A percentile compares a stretch with the other conserved stretches of the same genome.
Evolutionary conservation across 2,888 invertebrate genomes (phyloP).

Genomic region (Papilio protenor): DNA sequence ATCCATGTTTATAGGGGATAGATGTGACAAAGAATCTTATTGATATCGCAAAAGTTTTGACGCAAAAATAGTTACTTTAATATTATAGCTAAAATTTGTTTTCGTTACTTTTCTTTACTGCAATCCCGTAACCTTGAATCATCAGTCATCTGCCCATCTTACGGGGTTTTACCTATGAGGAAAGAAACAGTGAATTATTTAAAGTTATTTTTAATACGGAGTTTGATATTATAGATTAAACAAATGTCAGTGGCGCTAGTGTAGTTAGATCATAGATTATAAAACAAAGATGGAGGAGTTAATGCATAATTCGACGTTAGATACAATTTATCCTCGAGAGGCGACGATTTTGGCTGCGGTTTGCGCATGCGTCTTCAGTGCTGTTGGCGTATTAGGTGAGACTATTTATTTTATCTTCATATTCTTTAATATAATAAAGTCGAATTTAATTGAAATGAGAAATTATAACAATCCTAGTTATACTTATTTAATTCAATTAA

Average conservation of each 20-base stretch:
- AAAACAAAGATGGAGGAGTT: constrained; percentile 59
- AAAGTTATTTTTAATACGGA: no score
- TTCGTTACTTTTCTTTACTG: no score
- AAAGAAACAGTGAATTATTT: no score
- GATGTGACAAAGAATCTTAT: neutral
- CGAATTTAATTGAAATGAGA: no score
- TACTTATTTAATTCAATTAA: neutral
- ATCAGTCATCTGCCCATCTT: no score
- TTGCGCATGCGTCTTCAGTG: constrained; percentile 91
- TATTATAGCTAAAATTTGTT: no score
- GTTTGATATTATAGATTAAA: no score
- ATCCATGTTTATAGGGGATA: neutral
- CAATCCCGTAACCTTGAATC: no score
- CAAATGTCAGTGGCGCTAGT: constrained; percentile 13
- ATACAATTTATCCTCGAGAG: constrained; percentile 86
- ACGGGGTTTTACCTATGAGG: no score
- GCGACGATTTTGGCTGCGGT: constrained; percentile 91
- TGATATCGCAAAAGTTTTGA: neutral
- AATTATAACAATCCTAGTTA: no score
- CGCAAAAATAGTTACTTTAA: neutral
- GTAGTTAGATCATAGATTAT: constrained; percentile 22
- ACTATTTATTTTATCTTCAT: constrained; percentile 45
- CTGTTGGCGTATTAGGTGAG: constrained; percentile 92
- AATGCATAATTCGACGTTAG: constrained; percentile 56
- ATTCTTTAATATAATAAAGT: no score